Conservation (phyloP, 37 sponge, comb jelly and placozoan species). For the Axinella damicornis region DNA sequence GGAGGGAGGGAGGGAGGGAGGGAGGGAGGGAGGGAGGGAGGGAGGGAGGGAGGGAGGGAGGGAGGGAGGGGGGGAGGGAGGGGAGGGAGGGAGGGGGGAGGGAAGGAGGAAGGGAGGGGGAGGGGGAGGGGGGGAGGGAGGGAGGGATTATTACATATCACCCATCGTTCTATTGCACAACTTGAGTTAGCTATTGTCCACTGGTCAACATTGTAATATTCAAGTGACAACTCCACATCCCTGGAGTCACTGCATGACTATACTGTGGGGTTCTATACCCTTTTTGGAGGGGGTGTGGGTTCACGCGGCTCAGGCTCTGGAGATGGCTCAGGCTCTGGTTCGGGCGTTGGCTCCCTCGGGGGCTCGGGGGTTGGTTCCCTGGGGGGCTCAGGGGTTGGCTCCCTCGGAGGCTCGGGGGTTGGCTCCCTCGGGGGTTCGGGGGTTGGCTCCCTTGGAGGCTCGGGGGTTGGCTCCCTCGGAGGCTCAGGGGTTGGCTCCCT, state of each 20-base stretch:
- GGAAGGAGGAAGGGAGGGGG: no score
- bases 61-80: not conserved
- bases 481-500: constrained; percentile 33
- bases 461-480: constrained; percentile 28
- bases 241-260: no score
- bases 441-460: constrained; percentile 31
- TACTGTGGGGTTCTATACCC: no score
- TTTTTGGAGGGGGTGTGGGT: constrained; percentile 25
- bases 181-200: no score
- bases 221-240: no score
- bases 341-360: constrained; percentile 15
- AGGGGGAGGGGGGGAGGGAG: no score
- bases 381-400: constrained; percentile 25
- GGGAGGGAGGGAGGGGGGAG: no score
- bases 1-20: not conserved
- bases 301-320: constrained; percentile 45
- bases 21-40: not conserved
- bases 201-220: no score
- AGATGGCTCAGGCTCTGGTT: not conserved
- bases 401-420: constrained; percentile 13
- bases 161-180: no score
- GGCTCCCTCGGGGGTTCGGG: constrained; percentile 53
- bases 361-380: constrained; percentile 34
- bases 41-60: not conserved
- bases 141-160: no score